Percentiles rank a stretch among this genome's conserved stretches.
phyloP scores from a whole-genome alignment of 1,140 invertebrate genomes.

The Homarus americanus region DNA sequence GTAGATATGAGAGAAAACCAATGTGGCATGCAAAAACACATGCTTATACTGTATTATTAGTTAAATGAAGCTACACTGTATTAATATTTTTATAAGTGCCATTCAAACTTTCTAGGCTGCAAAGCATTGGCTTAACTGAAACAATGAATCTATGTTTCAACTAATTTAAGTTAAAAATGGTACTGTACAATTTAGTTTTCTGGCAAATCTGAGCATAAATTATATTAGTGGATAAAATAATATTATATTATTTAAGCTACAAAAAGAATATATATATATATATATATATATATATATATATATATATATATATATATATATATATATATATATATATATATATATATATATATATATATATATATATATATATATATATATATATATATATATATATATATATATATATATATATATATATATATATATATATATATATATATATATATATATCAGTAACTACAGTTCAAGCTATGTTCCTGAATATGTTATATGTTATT shows the following conservation, averaged over 20 bases:
- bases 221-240: too few relatives aligned
- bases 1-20: neutral
- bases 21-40: neutral
- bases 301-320: constrained; percentile 47
- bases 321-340: constrained; percentile 47
- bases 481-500: constrained; percentile 1
- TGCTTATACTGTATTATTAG: neutral
- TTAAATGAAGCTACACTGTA: neutral
- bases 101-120: neutral
- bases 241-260: neutral
- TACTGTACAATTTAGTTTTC: too few relatives aligned
- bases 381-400: too few relatives aligned
- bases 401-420: too few relatives aligned
- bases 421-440: too few relatives aligned
- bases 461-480: too few relatives aligned
- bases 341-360: constrained; percentile 10
- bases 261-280: too few relatives aligned
- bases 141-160: neutral
- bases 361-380: too few relatives aligned
- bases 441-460: too few relatives aligned
- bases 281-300: constrained; percentile 38
- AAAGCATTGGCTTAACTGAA: neutral
- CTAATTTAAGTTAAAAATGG: neutral
- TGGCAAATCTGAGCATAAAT: neutral
- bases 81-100: neutral